Percentiles rank a stretch among this genome's conserved stretches.
These are phyloP conservation scores for Calliopum simillimum DNA, from an alignment of 2,888 invertebrate genomes.

Conservation along the genomic window DNA sequence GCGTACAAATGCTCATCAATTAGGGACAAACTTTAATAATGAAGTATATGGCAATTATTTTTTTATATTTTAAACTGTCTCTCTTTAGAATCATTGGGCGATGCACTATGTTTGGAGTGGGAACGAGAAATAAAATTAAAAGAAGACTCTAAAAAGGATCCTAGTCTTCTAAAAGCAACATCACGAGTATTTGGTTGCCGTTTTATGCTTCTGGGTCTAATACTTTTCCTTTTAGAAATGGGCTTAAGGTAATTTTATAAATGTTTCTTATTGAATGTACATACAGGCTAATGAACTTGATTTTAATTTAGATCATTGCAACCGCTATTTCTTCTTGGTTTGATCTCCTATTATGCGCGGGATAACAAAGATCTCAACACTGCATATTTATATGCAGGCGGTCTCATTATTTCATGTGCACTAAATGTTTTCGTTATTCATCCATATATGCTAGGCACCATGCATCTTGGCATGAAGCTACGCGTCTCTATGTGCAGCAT, in stretches of 20 bases:
- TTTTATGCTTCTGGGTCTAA: constrained; percentile 72
- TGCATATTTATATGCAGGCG: constrained; percentile 82
- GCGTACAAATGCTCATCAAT: no score
- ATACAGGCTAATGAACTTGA: not conserved
- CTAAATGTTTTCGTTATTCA: constrained; percentile 85
- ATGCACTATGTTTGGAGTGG: constrained; percentile 73
- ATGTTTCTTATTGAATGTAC: no score
- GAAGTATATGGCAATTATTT: no score
- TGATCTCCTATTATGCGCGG: constrained; percentile 72
- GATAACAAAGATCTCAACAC: constrained; percentile 62
- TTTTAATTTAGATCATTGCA: constrained; percentile 71
- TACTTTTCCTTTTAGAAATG: constrained; percentile 73
- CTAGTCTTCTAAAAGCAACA: constrained; percentile 66
- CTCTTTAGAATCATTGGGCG: constrained; percentile 69
- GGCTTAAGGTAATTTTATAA: constrained; percentile 67
- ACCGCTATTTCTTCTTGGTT: constrained; percentile 74
- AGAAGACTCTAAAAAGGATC: constrained; percentile 64
- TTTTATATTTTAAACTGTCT: constrained; percentile 37
- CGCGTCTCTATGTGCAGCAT: constrained; percentile 77
- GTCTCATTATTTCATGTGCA: constrained; percentile 80
- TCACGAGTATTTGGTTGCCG: constrained; percentile 73
- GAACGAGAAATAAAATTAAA: constrained; percentile 69
- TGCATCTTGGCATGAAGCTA: constrained; percentile 76
- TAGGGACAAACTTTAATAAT: no score
- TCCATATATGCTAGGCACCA: constrained; percentile 84